Evolutionary conservation across 2,888 invertebrate genomes (phyloP).

Genomic region (Pollenia angustigena): DNA sequence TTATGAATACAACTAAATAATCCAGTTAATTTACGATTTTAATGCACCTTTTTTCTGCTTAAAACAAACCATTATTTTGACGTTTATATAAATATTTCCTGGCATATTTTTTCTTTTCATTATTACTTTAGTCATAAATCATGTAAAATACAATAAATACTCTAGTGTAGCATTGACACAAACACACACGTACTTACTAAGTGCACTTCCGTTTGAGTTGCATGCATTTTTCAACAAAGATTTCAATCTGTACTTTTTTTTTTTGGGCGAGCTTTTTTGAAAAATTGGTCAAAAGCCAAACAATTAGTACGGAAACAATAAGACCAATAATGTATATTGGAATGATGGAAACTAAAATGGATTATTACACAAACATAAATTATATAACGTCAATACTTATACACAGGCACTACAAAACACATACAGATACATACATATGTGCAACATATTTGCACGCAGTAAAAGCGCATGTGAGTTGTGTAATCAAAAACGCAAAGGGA

Average conservation of each 20-base stretch:
- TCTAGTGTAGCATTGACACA: constrained; percentile 42
- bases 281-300: constrained; percentile 82
- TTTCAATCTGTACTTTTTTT: constrained; percentile 48
- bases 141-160: constrained; percentile 54
- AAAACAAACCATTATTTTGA: constrained; percentile 3
- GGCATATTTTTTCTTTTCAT: not conserved
- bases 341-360: constrained; percentile 83
- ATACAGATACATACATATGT: constrained; percentile 25
- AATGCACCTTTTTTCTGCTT: constrained; percentile 18
- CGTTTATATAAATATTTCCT: constrained; percentile 10
- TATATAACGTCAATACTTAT: constrained; percentile 71
- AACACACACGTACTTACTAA: constrained; percentile 58
- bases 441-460: constrained; percentile 18
- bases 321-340: constrained; percentile 82
- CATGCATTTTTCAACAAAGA: constrained; percentile 54
- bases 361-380: constrained; percentile 84
- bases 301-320: constrained; percentile 84
- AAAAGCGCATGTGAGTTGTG: constrained; percentile 15
- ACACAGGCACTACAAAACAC: constrained; percentile 22
- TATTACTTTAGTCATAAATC: constrained; percentile 52
- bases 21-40: not conserved
- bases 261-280: constrained; percentile 8
- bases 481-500: not conserved
- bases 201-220: constrained; percentile 68
- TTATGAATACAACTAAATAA: not conserved